Evolutionary conservation across 2,113 vertebrate genomes (phyloP).

Genomic region (Neomonachus schauinslandi): DNA sequence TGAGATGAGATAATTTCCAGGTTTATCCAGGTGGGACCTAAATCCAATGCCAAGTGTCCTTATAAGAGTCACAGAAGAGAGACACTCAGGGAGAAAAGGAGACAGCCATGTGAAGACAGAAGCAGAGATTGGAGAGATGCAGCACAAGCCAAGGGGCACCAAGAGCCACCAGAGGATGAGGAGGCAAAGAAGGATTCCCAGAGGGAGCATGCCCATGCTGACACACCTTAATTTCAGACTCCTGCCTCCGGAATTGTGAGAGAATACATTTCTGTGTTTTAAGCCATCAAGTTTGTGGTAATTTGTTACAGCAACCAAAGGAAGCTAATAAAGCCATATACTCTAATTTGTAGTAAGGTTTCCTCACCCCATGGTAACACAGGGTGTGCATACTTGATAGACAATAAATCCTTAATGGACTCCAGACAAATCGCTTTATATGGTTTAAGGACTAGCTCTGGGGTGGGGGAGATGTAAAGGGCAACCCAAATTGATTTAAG

Average conservation of each 20-base stretch:
- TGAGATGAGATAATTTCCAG: not conserved
- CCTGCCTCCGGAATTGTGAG: not conserved
- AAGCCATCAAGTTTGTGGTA: not conserved
- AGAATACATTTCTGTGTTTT: not conserved
- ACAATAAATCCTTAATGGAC: not conserved
- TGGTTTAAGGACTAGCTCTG: not conserved
- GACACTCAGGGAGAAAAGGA: not conserved
- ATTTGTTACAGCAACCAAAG: not conserved
- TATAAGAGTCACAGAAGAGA: not conserved
- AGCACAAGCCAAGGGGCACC: not conserved
- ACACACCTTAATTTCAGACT: not conserved
- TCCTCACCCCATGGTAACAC: not conserved
- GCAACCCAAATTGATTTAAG: not conserved
- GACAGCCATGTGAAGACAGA: not conserved
- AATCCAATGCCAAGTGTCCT: not conserved
- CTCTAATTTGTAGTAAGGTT: not conserved
- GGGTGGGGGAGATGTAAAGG: not conserved
- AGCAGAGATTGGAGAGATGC: not conserved
- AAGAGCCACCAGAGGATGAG: not conserved
- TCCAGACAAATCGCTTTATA: not conserved
- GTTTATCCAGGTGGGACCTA: not conserved
- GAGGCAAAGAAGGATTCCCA: not conserved
- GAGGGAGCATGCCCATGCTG: accelerated
- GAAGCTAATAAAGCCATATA: not conserved
- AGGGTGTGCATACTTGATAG: not conserved